Conservation (phyloP, 2,113 vertebrate genomes). For the Brienomyrus longianalis region DNA sequence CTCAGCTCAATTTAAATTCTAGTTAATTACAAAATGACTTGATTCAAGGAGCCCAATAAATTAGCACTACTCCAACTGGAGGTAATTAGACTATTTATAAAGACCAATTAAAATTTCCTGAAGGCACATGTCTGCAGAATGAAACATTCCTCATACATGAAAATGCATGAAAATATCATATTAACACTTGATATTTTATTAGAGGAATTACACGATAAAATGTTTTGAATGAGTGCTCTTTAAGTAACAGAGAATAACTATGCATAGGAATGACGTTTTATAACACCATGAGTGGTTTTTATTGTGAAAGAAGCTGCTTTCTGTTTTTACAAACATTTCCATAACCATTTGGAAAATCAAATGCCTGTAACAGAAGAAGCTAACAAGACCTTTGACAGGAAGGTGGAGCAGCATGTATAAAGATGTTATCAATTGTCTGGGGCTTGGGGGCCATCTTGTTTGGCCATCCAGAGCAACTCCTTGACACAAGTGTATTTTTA, state of each 20-base stretch:
- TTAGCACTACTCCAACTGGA: background rate
- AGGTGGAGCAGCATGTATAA: background rate
- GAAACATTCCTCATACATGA: background rate
- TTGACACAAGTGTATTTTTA: background rate
- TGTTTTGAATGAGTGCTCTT: background rate
- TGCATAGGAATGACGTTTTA: background rate
- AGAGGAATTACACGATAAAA: background rate
- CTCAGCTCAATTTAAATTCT: slow-evolving; percentile 1
- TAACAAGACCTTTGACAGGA: background rate
- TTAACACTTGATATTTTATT: slow-evolving; percentile 4
- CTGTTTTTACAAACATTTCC: background rate
- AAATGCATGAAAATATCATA: background rate
- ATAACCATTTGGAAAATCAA: background rate
- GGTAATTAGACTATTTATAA: slow-evolving; percentile 9
- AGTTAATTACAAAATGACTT: slow-evolving; percentile 9
- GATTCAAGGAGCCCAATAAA: slow-evolving; percentile 16
- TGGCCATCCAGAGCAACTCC: background rate
- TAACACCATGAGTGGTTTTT: background rate
- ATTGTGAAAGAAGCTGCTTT: background rate
- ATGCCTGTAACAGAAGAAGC: background rate
- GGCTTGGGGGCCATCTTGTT: background rate
- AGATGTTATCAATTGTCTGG: background rate
- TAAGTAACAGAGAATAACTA: background rate
- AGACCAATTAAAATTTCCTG: slow-evolving; percentile 12
- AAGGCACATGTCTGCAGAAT: background rate